Conservation (phyloP, 2,888 invertebrate genomes). For the Apamea crenata region DNA sequence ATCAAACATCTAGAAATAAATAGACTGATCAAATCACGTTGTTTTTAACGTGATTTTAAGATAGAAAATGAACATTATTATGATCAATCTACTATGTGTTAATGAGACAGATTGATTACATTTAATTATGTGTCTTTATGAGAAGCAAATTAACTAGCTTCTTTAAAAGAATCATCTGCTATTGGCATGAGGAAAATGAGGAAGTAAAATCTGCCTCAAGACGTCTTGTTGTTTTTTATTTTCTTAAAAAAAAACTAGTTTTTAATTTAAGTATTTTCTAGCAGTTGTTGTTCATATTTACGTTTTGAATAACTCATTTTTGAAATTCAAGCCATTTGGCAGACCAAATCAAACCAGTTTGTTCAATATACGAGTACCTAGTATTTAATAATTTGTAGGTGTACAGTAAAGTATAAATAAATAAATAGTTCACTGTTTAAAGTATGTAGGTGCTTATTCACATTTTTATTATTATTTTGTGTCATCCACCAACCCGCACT, state of each 20-base stretch:
- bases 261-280: neutral
- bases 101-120: conserved; percentile 40
- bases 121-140: conserved; percentile 36
- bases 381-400: neutral
- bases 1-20: conserved; percentile 34
- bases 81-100: conserved; percentile 12
- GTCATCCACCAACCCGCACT: no score
- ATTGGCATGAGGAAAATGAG: conserved; percentile 14
- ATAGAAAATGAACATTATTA: conserved; percentile 28
- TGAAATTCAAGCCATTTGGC: neutral
- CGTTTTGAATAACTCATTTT: neutral
- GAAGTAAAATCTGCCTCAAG: neutral
- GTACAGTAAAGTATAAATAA: no score
- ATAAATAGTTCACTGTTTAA: neutral
- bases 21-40: conserved; percentile 57
- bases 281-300: no score
- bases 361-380: neutral
- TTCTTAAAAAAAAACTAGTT: neutral
- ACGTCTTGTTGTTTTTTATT: neutral
- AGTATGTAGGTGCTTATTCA: neutral
- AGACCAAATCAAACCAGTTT: neutral
- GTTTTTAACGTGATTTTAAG: conserved; percentile 38
- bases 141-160: neutral
- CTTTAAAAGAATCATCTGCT: neutral
- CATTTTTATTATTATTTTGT: no score